Conservation (phyloP, 2,888 invertebrate species). For the Pyrrhosoma nymphula region DNA sequence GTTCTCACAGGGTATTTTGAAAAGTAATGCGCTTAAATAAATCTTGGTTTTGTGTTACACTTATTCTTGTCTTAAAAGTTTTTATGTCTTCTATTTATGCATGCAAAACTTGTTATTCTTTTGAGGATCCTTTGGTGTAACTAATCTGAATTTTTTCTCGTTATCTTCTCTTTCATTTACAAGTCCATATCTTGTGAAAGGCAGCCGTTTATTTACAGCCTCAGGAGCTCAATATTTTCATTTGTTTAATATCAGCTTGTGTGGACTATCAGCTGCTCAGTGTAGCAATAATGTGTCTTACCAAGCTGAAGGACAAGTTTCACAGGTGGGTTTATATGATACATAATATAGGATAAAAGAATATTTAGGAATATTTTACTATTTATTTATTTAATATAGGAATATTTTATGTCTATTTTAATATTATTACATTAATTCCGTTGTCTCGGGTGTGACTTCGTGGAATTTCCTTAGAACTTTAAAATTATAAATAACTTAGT, state of each 20-base stretch:
- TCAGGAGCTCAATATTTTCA: constrained; percentile 80
- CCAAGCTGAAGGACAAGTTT: constrained; percentile 73
- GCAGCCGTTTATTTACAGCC: constrained; percentile 77
- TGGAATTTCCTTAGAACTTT: too few relatives aligned
- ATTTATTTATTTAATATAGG: not conserved
- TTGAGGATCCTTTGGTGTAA: too few relatives aligned
- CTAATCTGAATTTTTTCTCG: too few relatives aligned
- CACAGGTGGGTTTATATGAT: constrained; percentile 68
- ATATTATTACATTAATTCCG: too few relatives aligned
- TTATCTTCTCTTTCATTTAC: constrained; percentile 54
- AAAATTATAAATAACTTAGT: too few relatives aligned
- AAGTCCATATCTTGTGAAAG: constrained; percentile 77
- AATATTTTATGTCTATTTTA: not conserved
- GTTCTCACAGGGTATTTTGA: too few relatives aligned
- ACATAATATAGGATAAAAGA: not conserved
- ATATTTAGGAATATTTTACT: constrained; percentile 17
- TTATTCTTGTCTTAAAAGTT: too few relatives aligned
- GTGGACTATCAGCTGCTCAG: constrained; percentile 76
- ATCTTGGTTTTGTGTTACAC: not conserved
- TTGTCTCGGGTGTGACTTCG: too few relatives aligned
- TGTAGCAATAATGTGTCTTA: constrained; percentile 78
- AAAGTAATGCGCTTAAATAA: not conserved
- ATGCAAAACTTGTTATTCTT: too few relatives aligned
- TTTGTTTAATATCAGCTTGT: constrained; percentile 79
- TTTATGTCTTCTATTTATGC: too few relatives aligned